Evolutionary conservation across 2,797 vertebrate genomes (phyloP).

Genomic region (Lithobates sylvaticus): DNA sequence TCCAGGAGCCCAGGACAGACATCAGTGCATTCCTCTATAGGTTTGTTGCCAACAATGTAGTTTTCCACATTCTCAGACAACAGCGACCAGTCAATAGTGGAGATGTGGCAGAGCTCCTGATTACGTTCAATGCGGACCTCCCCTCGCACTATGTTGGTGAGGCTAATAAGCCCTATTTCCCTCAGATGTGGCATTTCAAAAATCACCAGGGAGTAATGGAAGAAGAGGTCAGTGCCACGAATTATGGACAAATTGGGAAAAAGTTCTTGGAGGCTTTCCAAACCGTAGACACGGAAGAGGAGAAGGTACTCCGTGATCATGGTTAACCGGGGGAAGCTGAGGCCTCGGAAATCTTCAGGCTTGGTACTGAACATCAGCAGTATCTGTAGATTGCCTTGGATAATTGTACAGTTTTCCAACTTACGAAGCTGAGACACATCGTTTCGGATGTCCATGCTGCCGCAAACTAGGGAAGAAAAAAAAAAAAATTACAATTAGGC

Average conservation of each 20-base stretch:
- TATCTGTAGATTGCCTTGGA: conserved; percentile 82
- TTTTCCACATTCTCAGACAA: conserved; percentile 68
- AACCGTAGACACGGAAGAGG: conserved; percentile 80
- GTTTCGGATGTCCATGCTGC: conserved; percentile 81
- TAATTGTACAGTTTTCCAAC: conserved; percentile 81
- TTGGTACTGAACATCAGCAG: conserved; percentile 80
- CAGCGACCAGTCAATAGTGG: conserved; percentile 82
- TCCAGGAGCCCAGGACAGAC: conserved; percentile 80
- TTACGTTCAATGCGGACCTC: conserved; percentile 80
- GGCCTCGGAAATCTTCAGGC: conserved; percentile 74
- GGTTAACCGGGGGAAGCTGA: conserved; percentile 79
- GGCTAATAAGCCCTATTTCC: conserved; percentile 76
- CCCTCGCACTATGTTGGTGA: conserved; percentile 74
- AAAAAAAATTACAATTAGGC: background rate
- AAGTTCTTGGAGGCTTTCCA: conserved; percentile 81
- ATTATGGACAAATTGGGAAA: conserved; percentile 82
- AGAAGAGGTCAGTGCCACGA: conserved; percentile 78
- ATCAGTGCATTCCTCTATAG: conserved; percentile 75
- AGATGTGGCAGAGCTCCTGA: conserved; percentile 82
- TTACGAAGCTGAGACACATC: conserved; percentile 76
- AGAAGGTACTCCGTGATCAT: conserved; percentile 83
- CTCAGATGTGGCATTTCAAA: conserved; percentile 82
- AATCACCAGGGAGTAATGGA: conserved; percentile 80
- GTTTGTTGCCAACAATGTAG: conserved; percentile 79
- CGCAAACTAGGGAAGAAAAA: conserved; percentile 73